Evolutionary conservation across 1,140 invertebrate genomes (phyloP).

Genomic region (Belonocnema kinseyi): DNA sequence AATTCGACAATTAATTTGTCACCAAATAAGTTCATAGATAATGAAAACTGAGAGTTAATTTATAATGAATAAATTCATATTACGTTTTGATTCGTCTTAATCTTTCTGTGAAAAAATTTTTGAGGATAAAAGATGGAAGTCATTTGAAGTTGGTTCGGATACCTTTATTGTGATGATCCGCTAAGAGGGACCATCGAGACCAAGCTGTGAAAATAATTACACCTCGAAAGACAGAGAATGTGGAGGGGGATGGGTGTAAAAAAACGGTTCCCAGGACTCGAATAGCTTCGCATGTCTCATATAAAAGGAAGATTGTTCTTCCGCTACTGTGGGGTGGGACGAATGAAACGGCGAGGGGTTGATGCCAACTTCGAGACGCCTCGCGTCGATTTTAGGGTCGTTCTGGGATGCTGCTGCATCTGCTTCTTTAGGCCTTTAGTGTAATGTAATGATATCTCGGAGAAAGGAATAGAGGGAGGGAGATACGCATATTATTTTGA

Average conservation of each 20-base stretch:
- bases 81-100: too few relatives aligned
- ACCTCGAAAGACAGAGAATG: constrained; percentile 60
- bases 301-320: constrained; percentile 70
- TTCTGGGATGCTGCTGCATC: constrained; percentile 60
- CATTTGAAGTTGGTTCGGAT: not conserved
- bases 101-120: not conserved
- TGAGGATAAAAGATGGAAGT: not conserved
- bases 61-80: too few relatives aligned
- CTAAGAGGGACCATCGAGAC: constrained; percentile 21
- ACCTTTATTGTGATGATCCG: constrained; percentile 4
- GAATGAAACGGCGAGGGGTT: constrained; percentile 54
- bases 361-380: constrained; percentile 36
- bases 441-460: constrained; percentile 58
- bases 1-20: too few relatives aligned
- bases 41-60: too few relatives aligned
- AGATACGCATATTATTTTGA: constrained; percentile 23
- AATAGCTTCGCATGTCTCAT: constrained; percentile 69
- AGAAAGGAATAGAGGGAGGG: constrained; percentile 35
- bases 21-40: too few relatives aligned
- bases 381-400: constrained; percentile 48
- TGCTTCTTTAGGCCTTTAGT: constrained; percentile 51
- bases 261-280: constrained; percentile 73
- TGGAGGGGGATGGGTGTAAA: constrained; percentile 44
- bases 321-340: constrained; percentile 53
- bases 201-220: constrained; percentile 73